A percentile compares a stretch with the other conserved stretches of the same genome.
phyloP scores from a whole-genome alignment of 2,797 vertebrate species.

The Tympanoctomys barrerae region DNA sequence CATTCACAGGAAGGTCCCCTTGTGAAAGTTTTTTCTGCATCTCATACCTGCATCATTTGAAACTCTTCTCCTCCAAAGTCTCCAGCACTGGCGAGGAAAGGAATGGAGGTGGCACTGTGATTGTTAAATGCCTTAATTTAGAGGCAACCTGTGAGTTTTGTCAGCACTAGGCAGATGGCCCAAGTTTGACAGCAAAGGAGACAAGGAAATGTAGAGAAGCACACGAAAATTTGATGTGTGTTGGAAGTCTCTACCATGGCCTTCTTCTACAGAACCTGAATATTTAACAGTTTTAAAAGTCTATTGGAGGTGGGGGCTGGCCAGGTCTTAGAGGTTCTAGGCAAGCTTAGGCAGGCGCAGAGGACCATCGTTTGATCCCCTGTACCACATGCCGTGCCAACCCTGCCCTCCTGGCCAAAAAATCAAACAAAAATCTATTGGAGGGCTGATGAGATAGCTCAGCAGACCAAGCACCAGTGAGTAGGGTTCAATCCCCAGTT shows the following conservation, averaged over 20 bases:
- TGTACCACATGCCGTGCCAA: no score
- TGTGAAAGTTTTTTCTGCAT: background rate
- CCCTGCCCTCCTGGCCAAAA: no score
- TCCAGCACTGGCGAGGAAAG: background rate
- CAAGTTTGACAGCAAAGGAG: background rate
- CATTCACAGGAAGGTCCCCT: background rate
- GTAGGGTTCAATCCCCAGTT: no score
- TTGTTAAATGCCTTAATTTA: constrained; percentile 7
- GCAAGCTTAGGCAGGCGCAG: no score
- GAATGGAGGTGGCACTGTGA: background rate
- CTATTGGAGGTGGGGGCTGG: background rate
- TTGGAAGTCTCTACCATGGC: background rate
- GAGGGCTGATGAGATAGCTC: no score
- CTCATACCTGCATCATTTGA: background rate
- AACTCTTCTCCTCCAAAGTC: background rate
- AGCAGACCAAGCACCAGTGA: no score
- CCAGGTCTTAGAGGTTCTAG: no score
- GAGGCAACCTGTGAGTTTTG: background rate
- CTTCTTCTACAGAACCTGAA: background rate
- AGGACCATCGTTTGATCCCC: no score
- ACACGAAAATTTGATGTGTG: background rate
- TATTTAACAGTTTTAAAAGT: background rate
- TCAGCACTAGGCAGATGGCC: background rate
- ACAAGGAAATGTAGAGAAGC: background rate
- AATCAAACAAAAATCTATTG: no score